Evolutionary conservation across 1,140 invertebrate species (phyloP).

Genomic region (Psix sp.): DNA sequence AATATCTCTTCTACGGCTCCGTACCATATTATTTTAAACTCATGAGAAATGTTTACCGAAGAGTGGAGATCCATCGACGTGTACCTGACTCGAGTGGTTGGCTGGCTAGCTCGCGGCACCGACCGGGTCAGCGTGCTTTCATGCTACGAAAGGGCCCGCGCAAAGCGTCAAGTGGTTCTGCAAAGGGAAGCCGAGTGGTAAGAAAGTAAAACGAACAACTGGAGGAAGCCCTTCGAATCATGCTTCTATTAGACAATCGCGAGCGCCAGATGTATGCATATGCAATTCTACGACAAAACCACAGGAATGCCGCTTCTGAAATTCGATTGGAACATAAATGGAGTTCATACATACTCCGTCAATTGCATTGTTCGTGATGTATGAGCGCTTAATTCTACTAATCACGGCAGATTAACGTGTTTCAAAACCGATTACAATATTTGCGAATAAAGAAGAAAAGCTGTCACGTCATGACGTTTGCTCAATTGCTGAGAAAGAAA

Average conservation of each 20-base stretch:
- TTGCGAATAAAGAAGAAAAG: no score
- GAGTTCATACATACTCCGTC: constrained; percentile 2
- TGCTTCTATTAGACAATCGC: background rate
- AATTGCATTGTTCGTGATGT: constrained; percentile 6
- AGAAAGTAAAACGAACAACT: constrained; percentile 7
- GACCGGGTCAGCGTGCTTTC: constrained; percentile 40
- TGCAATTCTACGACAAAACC: constrained; percentile 3
- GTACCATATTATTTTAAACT: constrained; percentile 62
- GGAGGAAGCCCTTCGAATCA: constrained; percentile 7
- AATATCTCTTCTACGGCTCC: constrained; percentile 52
- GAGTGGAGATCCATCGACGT: constrained; percentile 51
- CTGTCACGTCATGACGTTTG: no score
- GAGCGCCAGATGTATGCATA: constrained; percentile 2
- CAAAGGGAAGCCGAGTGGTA: background rate
- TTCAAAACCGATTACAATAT: no score
- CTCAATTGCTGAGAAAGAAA: no score
- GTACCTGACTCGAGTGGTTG: constrained; percentile 28
- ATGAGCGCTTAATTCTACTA: constrained; percentile 7
- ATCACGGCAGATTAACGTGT: no score
- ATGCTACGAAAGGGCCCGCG: constrained; percentile 43
- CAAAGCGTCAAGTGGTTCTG: constrained; percentile 43
- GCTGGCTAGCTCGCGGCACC: constrained; percentile 26
- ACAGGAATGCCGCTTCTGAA: constrained; percentile 1
- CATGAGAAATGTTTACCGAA: constrained; percentile 63
- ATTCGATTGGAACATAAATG: constrained; percentile 23